Conservation (phyloP, 2,113 vertebrate species). For the Regulus satrapa region DNA sequence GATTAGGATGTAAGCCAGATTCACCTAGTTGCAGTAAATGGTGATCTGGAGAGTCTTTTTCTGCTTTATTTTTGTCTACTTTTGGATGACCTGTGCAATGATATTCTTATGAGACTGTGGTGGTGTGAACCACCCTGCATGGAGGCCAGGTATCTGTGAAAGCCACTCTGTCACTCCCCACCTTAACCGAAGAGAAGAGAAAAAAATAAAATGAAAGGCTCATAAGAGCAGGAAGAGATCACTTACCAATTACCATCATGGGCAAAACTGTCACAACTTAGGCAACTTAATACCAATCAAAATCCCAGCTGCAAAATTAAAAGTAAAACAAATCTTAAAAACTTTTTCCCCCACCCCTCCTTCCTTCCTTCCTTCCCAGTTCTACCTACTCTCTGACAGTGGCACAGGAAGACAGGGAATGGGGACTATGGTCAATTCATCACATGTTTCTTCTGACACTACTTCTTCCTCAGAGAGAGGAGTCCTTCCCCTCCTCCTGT, state of each 20-base stretch:
- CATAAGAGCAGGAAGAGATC: background rate
- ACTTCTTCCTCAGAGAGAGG: background rate
- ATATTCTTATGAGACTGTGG: background rate
- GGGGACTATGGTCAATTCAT: background rate
- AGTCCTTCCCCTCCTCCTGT: background rate
- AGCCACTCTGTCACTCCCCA: background rate
- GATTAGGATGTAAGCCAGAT: background rate
- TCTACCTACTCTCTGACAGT: background rate
- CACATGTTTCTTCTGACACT: fast-evolving
- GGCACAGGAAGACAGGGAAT: background rate
- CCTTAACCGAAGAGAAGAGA: background rate
- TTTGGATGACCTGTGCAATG: background rate
- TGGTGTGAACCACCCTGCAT: background rate
- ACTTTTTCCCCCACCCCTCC: background rate
- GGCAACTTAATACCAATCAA: background rate
- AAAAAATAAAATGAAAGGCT: background rate
- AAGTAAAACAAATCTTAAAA: background rate
- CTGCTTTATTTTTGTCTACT: background rate
- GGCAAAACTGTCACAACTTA: background rate
- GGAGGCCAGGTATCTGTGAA: background rate
- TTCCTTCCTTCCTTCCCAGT: background rate
- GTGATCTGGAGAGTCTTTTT: background rate
- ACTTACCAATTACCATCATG: background rate
- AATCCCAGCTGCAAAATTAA: background rate
- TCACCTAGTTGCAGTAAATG: background rate